Evolutionary conservation across 2,113 vertebrate species (phyloP).

Genomic region (Aptenodytes forsteri): DNA sequence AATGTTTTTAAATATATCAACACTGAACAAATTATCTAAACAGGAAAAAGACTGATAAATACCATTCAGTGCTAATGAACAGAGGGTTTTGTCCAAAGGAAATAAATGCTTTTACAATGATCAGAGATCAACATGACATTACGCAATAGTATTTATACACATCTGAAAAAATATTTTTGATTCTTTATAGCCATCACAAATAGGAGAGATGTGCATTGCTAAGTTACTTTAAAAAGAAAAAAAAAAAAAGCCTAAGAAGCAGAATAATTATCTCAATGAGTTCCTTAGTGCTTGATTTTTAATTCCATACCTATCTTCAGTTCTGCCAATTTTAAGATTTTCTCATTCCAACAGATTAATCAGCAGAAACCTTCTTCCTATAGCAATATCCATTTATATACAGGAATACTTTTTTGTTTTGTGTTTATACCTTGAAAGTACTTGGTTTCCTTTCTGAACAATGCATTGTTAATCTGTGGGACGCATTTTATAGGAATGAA

Average conservation of each 20-base stretch:
- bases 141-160: not conserved
- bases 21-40: slow-evolving; percentile 43
- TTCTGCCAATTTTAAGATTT: not conserved
- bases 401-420: not conserved
- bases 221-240: not conserved
- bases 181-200: not conserved
- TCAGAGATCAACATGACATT: not conserved
- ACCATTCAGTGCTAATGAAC: slow-evolving; percentile 31
- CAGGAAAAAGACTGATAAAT: slow-evolving; percentile 48
- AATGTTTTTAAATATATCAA: slow-evolving; percentile 26
- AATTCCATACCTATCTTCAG: not conserved
- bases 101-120: slow-evolving; percentile 3
- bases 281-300: not conserved
- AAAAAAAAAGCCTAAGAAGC: not conserved
- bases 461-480: not conserved
- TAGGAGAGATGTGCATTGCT: not conserved
- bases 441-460: not conserved
- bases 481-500: not conserved
- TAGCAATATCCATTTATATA: not conserved
- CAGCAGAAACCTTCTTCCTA: not conserved
- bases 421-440: not conserved
- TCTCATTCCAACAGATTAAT: not conserved
- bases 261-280: not conserved
- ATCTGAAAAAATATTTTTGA: not conserved
- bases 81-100: slow-evolving; percentile 9